Conservation (phyloP, 2,888 invertebrate species). For the Crematogaster levior region DNA sequence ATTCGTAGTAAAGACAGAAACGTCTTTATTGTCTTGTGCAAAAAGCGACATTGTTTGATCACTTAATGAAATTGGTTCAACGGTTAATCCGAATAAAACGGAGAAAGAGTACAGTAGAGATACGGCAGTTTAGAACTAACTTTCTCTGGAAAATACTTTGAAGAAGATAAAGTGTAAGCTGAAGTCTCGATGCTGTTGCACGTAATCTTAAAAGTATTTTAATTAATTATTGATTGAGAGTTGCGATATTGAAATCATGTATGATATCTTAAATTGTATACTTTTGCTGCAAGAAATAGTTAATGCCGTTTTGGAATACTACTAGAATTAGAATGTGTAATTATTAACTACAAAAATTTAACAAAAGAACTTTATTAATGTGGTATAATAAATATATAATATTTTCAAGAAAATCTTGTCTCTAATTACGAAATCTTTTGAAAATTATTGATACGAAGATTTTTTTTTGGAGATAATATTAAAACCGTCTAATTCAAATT, state of each 20-base stretch:
- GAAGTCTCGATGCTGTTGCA: background rate
- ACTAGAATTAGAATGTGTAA: background rate
- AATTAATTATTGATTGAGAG: slow-evolving; percentile 3
- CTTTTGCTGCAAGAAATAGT: background rate
- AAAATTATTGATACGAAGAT: background rate
- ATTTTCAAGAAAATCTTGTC: background rate
- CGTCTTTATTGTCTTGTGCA: slow-evolving; percentile 29
- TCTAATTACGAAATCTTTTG: background rate
- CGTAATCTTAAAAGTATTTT: slow-evolving; percentile 16
- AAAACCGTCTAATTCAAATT: background rate
- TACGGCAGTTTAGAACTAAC: slow-evolving; percentile 2
- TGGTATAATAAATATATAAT: background rate
- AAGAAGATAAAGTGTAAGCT: slow-evolving; percentile 7
- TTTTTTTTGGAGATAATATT: background rate
- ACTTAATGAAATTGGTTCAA: slow-evolving; percentile 54
- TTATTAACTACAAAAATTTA: background rate
- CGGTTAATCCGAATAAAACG: slow-evolving; percentile 12
- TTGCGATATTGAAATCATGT: background rate
- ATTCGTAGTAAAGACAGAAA: background rate
- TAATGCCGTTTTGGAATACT: background rate
- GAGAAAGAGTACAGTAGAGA: slow-evolving; percentile 20
- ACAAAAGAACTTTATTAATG: background rate
- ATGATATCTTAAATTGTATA: background rate
- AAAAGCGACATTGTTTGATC: slow-evolving; percentile 25
- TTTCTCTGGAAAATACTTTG: slow-evolving; percentile 19